Evolutionary conservation across 2,797 vertebrate genomes (phyloP), one percentile per base, ranked within the genome.

Genomic region (Psittacula derbiana): DNA sequence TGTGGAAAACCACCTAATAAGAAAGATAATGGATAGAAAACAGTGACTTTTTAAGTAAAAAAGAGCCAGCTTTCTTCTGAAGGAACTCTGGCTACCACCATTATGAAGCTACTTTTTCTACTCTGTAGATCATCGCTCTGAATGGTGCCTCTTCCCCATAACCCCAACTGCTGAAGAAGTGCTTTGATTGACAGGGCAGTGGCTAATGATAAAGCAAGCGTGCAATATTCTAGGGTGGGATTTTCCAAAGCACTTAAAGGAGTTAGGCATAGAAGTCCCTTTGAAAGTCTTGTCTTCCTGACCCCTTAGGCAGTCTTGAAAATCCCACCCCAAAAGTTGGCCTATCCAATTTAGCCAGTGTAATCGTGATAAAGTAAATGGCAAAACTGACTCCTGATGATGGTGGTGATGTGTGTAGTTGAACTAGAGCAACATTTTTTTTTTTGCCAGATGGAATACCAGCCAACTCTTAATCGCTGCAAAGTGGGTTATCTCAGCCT

Each of bases 401-500:
- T 84, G 83, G 81, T 90, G 88, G 3, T 66, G 78, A 90, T 95
- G 88, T 88, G 71, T 86, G 73, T 76, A 92, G 82, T 95, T 95
- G 84, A 81, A 76, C 86, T 95, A 47, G 65, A 93, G 90, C 70
- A 69, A 80, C 78, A 16, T 25, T 43, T 52, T 82, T 89, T 91
- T 88, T 89, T 89, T 58, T 94, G 64, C 79, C 94, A 94, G 91
- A 89, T 96, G 92, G 95, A 96, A 96, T 96, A 96, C 95, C 85
- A 92, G 93, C 91, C 95, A 93, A 82, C 92, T 96, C 79, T 91
- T 95, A 97, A 92, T 97, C 94, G 66, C 90, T 96, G 96, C 92
- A 94, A 96, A 95, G 95, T 96, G 96, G 93, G 94, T 98, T 97
- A 96, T 98, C 97, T 98, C 95, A 95, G 95, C 94, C 95, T 95